Conservation (phyloP, 2,797 vertebrate genomes). For the Anabas testudineus region DNA sequence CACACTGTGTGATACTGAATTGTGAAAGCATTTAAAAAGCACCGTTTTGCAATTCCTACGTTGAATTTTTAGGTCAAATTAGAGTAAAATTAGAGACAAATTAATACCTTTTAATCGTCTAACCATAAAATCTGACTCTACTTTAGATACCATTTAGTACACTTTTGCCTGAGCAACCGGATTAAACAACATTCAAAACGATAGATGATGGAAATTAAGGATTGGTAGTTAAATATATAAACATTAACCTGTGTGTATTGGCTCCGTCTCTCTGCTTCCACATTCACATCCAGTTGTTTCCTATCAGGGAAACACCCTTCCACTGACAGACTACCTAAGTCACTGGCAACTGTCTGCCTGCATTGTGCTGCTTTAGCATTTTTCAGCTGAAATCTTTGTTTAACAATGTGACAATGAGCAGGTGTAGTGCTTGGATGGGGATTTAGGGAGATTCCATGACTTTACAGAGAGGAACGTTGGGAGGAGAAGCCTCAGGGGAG, state of each 20-base stretch:
- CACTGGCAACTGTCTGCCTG: slow-evolving; percentile 16
- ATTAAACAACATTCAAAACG: not conserved
- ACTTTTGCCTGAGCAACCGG: not conserved
- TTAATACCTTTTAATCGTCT: not conserved
- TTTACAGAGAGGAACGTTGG: slow-evolving; percentile 50
- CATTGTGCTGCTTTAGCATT: slow-evolving; percentile 55
- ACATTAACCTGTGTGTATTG: slow-evolving; percentile 17
- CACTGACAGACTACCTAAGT: slow-evolving; percentile 24
- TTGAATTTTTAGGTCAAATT: too few species aligned
- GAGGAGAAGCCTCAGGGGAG: slow-evolving; percentile 64
- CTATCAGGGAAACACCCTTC: slow-evolving; percentile 54
- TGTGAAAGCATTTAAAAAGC: not conserved
- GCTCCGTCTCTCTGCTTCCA: slow-evolving; percentile 13
- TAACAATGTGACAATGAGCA: slow-evolving; percentile 66
- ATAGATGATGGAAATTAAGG: not conserved
- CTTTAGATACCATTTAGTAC: not conserved
- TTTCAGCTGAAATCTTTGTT: slow-evolving; percentile 48
- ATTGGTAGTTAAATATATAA: not conserved
- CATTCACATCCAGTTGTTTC: slow-evolving; percentile 29
- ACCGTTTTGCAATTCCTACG: not conserved
- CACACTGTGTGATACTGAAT: too few species aligned
- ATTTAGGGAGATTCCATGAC: slow-evolving; percentile 77
- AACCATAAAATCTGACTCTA: not conserved
- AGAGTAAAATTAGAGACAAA: too few species aligned
- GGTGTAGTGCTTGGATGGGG: slow-evolving; percentile 61